Evolutionary conservation across 2,797 vertebrate species (phyloP), one percentile per base, ranked within the genome.

Genomic region (Heliangelus exortis): DNA sequence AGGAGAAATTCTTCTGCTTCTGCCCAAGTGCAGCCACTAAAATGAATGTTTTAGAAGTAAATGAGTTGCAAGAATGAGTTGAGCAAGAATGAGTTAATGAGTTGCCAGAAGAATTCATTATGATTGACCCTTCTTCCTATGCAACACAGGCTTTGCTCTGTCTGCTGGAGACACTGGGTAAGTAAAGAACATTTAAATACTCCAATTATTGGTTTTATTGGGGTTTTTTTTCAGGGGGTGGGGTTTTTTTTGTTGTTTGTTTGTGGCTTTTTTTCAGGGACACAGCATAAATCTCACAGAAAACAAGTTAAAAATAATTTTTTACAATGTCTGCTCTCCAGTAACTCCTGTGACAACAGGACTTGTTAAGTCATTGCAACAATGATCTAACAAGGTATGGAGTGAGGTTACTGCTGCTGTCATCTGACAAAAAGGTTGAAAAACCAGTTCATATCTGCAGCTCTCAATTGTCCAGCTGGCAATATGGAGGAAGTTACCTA

Each of bases 31-130:
- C 91, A 97, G 96, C 90, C 87, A 97, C 71, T 92, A 86, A 95
- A 95, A 76, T 92, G 72, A 93, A 93, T 95, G 17, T 14, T 93
- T 90, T 53, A 96, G 84, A 96, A 97, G 90, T 12, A 47, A 34
- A 57, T 61, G 39, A 31, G 6, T 84, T 81, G 19, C 55, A 65
- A 90, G n/a, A n/a, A n/a, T n/a, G n/a, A n/a, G n/a, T n/a, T n/a
- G n/a, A n/a, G n/a, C n/a, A n/a, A n/a, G n/a, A n/a, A n/a, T n/a
- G n/a, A n/a, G n/a, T n/a, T n/a, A n/a, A n/a, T n/a, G n/a, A n/a
- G n/a, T 48, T 17, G 34, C 12, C 43, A 65, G 21, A 75, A 71
- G 50, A 65, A 15, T 74, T 23, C 18, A 51, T 10, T 53, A 53
- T 14, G 41, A 26, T 28, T 62, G 55, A 79, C 8, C 5, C 25